These are phyloP conservation scores for Eulemur mongoz DNA, from an alignment of 2,797 vertebrate genomes.

Conservation along the genomic window DNA sequence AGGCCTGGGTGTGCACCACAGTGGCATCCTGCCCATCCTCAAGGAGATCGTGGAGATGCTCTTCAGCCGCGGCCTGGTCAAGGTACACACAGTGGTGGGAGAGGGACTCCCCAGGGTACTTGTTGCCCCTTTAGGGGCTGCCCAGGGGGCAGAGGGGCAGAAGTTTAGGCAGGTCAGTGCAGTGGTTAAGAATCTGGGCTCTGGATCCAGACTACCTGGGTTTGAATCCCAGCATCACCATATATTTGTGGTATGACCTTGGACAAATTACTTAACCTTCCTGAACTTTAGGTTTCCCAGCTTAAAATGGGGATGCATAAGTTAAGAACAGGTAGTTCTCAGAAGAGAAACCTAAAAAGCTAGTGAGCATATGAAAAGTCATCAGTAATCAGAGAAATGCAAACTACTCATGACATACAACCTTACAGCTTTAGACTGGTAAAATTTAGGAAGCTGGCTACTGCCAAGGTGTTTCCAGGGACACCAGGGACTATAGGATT, in stretches of 20 bases:
- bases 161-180: background rate
- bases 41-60: slow-evolving; percentile 98
- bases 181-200: background rate
- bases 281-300: background rate
- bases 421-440: background rate
- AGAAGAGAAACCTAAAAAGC: background rate
- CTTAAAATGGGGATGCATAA: background rate
- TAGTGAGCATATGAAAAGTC: background rate
- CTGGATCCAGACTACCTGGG: background rate
- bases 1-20: slow-evolving; percentile 94
- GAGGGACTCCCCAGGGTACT: background rate
- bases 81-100: slow-evolving; percentile 82
- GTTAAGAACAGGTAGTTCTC: background rate
- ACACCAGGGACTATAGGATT: accelerated
- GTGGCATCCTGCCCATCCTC: slow-evolving; percentile 95
- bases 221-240: background rate
- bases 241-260: background rate
- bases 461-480: background rate
- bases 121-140: background rate
- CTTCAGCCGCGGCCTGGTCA: slow-evolving; percentile 94
- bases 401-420: background rate
- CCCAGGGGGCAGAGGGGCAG: background rate
- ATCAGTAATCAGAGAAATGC: background rate
- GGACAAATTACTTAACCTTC: background rate
- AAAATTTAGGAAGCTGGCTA: background rate